Conservation (phyloP, 2,888 invertebrate genomes). For the Harpalus rufipes region DNA sequence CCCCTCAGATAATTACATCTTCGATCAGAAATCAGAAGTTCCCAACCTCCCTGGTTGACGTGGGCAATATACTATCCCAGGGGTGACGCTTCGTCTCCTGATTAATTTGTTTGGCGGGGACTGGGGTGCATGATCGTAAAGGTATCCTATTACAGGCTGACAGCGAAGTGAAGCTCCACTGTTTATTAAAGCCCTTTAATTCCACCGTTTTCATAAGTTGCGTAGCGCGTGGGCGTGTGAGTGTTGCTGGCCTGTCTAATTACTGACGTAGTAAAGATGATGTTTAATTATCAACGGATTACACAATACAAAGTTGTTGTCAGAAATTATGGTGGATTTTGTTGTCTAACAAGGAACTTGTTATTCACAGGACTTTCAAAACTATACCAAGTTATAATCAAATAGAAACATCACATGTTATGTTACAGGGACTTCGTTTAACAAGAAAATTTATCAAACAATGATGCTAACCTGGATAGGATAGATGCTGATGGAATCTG, state of each 20-base stretch:
- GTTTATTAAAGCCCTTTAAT: slow-evolving; percentile 59
- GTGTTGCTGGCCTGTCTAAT: slow-evolving; percentile 46
- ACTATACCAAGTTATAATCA: too few species aligned
- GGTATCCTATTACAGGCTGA: slow-evolving; percentile 55
- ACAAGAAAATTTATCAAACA: too few species aligned
- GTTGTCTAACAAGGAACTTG: background rate
- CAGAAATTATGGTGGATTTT: slow-evolving; percentile 7
- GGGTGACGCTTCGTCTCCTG: background rate
- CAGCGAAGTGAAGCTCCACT: slow-evolving; percentile 8
- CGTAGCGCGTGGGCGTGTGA: background rate
- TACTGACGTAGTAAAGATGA: slow-evolving; percentile 45
- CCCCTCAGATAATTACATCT: slow-evolving; percentile 37
- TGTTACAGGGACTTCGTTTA: too few species aligned
- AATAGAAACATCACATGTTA: too few species aligned
- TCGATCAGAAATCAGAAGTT: slow-evolving; percentile 23
- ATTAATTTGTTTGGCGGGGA: slow-evolving; percentile 54
- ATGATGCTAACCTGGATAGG: too few species aligned
- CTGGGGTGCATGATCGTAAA: slow-evolving; percentile 45
- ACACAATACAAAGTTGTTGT: slow-evolving; percentile 30
- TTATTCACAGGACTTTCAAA: background rate
- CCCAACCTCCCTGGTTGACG: slow-evolving; percentile 29
- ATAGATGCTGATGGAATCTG: too few species aligned
- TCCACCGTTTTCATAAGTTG: slow-evolving; percentile 52
- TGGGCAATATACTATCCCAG: slow-evolving; percentile 14
- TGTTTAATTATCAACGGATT: slow-evolving; percentile 57